A percentile compares a stretch with the other conserved stretches of the same genome.
Conservation (phyloP, 2,113 vertebrate genomes). For the Odontophorus gujanensis region DNA sequence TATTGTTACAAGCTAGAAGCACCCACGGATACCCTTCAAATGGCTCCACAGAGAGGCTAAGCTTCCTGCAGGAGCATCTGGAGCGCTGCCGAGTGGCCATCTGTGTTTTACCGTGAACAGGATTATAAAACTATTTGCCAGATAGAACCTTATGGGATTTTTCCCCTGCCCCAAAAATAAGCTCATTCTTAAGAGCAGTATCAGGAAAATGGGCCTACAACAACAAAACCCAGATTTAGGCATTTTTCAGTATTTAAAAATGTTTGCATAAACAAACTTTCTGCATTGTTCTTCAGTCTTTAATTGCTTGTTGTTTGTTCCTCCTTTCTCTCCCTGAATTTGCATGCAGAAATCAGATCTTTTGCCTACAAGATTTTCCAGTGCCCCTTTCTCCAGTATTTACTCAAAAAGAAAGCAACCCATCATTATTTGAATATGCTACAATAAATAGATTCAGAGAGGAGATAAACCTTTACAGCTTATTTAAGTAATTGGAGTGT, state of each 20-base stretch:
- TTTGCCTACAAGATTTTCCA: not conserved
- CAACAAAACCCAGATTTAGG: not conserved
- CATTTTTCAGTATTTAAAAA: not conserved
- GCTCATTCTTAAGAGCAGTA: not conserved
- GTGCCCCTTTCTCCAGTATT: not conserved
- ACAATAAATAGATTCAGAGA: not conserved
- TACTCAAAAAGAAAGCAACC: not conserved
- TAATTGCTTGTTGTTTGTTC: not conserved
- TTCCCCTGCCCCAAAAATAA: not conserved
- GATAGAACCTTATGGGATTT: not conserved
- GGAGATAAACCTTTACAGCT: not conserved
- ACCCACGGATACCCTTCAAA: slow-evolving; percentile 55
- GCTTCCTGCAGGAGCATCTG: slow-evolving; percentile 72
- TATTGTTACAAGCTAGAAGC: slow-evolving; percentile 42
- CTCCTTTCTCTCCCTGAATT: not conserved
- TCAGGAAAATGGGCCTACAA: not conserved
- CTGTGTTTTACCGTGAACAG: slow-evolving; percentile 26
- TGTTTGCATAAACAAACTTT: not conserved
- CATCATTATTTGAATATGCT: not conserved
- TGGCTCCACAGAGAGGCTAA: slow-evolving; percentile 47
- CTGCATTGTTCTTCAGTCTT: not conserved
- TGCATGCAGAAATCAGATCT: not conserved
- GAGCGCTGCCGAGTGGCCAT: slow-evolving; percentile 45
- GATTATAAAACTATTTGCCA: slow-evolving; percentile 53
- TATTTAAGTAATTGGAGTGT: not conserved